Base-by-base conservation (phyloP, 2,113 vertebrate genomes). In the Morphnarchus princeps region DNA sequence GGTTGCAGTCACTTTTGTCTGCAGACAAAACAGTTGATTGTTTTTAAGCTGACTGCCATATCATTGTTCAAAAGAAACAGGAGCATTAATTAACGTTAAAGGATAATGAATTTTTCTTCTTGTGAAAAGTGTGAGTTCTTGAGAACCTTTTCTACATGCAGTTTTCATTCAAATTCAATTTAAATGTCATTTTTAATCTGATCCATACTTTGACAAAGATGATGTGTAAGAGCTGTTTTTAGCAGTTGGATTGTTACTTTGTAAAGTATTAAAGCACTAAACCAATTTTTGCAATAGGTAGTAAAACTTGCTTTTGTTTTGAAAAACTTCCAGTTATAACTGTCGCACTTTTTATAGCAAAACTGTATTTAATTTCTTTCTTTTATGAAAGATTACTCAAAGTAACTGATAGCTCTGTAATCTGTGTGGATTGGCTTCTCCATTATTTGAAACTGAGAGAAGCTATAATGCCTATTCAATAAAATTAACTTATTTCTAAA, bases 341-440 rank as follows among this genome's bases (percentile, higher is more conserved):
- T 96, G 96, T 96, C 55, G 97, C 97, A 98, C 94, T 97, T 98
- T 98, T 98, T 98, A 98, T 98, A 98, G 97, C 96, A 97, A 93
- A 98, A 98, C 84, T 97, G 96, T 97, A 97, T 98, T 98, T 97
- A 82, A 97, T 98, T 97, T 98, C 97, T 98, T 98, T 98, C 98
- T 98, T 98, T 98, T 98, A 98, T 97, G 98, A 98, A 98, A 98
- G 98, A 98, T 94, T 95, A 97, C 90, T 98, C 97, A 42, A 97
- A 98, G 96, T 98, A 97, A 97, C 97, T 96, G 95, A 96, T 97
- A 97, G 96, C 97, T 98, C 98, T 98, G 97, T 98, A 98, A 97
- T 95, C 97, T 50, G 76, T 98, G 97, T 98, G 97, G 98, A 88
- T 74, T 55, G 40, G 97, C 97, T 97, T 98, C 98, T 98, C 97